Percentiles rank a stretch among this genome's conserved stretches.
Conservation (phyloP, 2,797 vertebrate genomes). For the Echeneis naucrates region DNA sequence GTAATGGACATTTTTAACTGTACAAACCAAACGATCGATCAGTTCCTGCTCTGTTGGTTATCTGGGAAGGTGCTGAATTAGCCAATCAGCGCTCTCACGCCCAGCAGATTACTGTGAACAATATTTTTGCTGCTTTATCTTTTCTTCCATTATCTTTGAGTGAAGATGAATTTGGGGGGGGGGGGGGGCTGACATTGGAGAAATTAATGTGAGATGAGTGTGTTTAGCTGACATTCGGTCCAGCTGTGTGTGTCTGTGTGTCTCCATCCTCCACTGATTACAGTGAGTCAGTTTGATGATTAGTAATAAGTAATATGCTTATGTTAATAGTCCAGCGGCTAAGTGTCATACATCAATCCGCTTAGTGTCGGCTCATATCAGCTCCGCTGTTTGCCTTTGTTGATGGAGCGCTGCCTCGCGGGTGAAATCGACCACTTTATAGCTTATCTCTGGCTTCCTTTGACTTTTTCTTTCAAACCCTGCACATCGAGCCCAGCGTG, state of each 20-base stretch:
- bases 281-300: slow-evolving; percentile 34
- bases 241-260: neutral
- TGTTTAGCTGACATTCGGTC: slow-evolving; percentile 5
- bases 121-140: neutral
- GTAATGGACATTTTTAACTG: too few species aligned
- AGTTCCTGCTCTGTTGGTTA: too few species aligned
- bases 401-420: slow-evolving; percentile 23
- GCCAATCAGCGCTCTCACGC: too few species aligned
- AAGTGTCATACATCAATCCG: slow-evolving; percentile 42
- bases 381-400: slow-evolving; percentile 42
- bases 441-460: slow-evolving; percentile 11
- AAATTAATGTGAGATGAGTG: slow-evolving; percentile 24
- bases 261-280: slow-evolving; percentile 38
- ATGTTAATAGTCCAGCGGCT: slow-evolving; percentile 41
- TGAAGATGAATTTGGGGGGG: slow-evolving; percentile 13
- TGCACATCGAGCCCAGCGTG: neutral
- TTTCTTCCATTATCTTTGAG: slow-evolving; percentile 14
- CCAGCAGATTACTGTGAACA: neutral
- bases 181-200: neutral
- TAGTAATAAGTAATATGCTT: slow-evolving; percentile 36
- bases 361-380: slow-evolving; percentile 45
- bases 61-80: neutral
- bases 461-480: neutral
- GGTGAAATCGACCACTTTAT: slow-evolving; percentile 28
- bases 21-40: too few species aligned